A percentile compares a stretch with the other conserved stretches of the same genome.
Conservation (phyloP, 2,888 invertebrate species). For the Belgica antarctica region DNA sequence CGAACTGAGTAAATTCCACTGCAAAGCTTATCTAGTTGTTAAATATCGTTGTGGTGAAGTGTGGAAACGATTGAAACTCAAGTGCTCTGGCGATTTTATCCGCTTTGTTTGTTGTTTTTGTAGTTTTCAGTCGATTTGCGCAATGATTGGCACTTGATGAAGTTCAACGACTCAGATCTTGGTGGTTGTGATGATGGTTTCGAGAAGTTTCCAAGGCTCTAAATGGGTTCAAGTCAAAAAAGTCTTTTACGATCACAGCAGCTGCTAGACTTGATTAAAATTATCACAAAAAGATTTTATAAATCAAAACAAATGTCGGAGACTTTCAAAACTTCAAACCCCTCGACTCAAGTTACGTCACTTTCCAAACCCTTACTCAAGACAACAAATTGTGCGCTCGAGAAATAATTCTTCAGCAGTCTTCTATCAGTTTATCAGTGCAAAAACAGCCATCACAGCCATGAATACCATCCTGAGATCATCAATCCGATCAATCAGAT, state of each 20-base stretch:
- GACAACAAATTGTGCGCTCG: background rate
- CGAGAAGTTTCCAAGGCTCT: background rate
- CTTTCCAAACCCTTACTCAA: background rate
- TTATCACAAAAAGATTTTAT: background rate
- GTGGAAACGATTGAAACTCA: background rate
- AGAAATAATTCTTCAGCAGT: background rate
- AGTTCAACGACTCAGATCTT: too few relatives aligned
- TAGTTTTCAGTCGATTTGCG: too few relatives aligned
- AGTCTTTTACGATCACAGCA: too few relatives aligned
- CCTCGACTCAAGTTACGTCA: background rate
- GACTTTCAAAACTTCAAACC: too few relatives aligned
- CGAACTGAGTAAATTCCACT: background rate
- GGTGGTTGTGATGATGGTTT: background rate
- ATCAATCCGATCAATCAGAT: slow-evolving; percentile 51
- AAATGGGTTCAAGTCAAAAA: too few relatives aligned
- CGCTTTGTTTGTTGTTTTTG: too few relatives aligned
- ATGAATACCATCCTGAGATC: slow-evolving; percentile 47
- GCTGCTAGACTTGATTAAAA: too few relatives aligned
- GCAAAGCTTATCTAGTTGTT: slow-evolving; percentile 1
- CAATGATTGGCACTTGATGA: too few relatives aligned
- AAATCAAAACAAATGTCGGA: background rate
- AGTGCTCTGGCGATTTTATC: too few relatives aligned
- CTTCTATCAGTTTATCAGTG: too few relatives aligned
- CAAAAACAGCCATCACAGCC: too few relatives aligned
- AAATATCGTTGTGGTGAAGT: background rate